Base-by-base conservation (phyloP, 1,140 invertebrate genomes). In the Panulirus ornatus region DNA sequence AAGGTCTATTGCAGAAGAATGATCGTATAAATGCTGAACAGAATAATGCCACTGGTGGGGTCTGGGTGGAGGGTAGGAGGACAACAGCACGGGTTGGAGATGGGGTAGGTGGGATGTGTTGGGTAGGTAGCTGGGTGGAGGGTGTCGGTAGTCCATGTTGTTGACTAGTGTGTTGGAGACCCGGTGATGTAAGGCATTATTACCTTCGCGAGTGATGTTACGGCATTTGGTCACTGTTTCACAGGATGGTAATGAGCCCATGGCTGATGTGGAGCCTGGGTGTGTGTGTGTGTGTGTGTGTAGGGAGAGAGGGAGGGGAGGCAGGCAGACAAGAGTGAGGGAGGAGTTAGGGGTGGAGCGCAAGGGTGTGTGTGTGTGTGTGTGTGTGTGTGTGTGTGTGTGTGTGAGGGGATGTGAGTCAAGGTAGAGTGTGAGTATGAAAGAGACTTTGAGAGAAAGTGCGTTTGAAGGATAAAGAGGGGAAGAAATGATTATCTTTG, bases 1-100 rank as follows among this genome's bases (percentile, higher is more conserved):
- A 85, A 85, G 83, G 70, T 73, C 83, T 70, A 85, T 75, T 85
- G 66, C 51, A 85, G 83, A 75, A 75, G 83, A 85, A 71, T 71
- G 83, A 66, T 85, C 14, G 83, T 70, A 85, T 85, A 66, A 71
- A 84, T 47, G 81, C 47, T 27, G 81, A 36, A 51, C 70, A 34
- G 83, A 70, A 85, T 85, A 70, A 85, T 38, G 83, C 83, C 30
- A 85, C 83, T 85, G 70, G 58, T 51, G 70, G 83, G 83, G 63
- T 22, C 5, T 5, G 76, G 71, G 3, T 19, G 9, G 36, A 14
- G 19, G 70, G 66, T 73, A 75, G 51, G n/a, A n/a, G n/a, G n/a
- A n/a, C n/a, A n/a, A n/a, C n/a, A n/a, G n/a, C n/a, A n/a, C n/a
- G n/a, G n/a, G n/a, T n/a, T n/a, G n/a, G n/a, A n/a, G n/a, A n/a